A percentile compares a stretch with the other conserved stretches of the same genome.
Evolutionary conservation across 2,113 vertebrate species (phyloP).

Genomic region (Stomatorhinus ivindoensis): DNA sequence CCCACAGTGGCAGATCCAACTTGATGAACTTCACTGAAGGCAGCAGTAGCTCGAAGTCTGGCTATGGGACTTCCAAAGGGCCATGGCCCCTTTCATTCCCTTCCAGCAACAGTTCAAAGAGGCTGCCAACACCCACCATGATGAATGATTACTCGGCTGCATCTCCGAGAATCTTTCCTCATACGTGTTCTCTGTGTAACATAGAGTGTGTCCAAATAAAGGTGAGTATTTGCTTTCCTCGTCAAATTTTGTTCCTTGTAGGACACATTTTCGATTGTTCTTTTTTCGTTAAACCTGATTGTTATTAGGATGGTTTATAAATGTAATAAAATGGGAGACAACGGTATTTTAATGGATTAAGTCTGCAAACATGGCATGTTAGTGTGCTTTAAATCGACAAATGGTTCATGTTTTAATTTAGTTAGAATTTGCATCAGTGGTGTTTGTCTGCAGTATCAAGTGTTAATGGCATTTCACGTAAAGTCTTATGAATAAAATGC

Average conservation of each 20-base stretch:
- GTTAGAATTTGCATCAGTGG: background rate
- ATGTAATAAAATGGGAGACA: conserved; percentile 3
- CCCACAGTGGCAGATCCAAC: conserved; percentile 18
- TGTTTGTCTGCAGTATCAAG: conserved; percentile 4
- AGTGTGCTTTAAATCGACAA: background rate
- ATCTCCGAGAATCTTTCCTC: conserved; percentile 82
- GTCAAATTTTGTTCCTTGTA: conserved; percentile 11
- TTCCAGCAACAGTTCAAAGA: conserved; percentile 48
- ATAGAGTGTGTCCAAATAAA: conserved; percentile 81
- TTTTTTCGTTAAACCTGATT: background rate
- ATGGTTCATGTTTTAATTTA: background rate
- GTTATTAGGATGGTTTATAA: background rate
- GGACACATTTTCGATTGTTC: background rate
- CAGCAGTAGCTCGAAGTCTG: conserved; percentile 43
- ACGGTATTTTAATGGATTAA: conserved; percentile 2
- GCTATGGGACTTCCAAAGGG: conserved; percentile 55
- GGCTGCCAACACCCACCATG: conserved; percentile 74
- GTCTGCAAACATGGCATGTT: background rate
- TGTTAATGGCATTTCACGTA: background rate
- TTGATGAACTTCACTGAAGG: conserved; percentile 22
- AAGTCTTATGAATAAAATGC: conserved; percentile 4
- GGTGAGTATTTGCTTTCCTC: conserved; percentile 72
- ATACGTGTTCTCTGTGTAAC: conserved; percentile 96
- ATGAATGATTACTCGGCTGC: conserved; percentile 89
- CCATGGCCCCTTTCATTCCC: conserved; percentile 63